Conservation (phyloP, 1,140 invertebrate genomes). For the Bombyx mandarina region DNA sequence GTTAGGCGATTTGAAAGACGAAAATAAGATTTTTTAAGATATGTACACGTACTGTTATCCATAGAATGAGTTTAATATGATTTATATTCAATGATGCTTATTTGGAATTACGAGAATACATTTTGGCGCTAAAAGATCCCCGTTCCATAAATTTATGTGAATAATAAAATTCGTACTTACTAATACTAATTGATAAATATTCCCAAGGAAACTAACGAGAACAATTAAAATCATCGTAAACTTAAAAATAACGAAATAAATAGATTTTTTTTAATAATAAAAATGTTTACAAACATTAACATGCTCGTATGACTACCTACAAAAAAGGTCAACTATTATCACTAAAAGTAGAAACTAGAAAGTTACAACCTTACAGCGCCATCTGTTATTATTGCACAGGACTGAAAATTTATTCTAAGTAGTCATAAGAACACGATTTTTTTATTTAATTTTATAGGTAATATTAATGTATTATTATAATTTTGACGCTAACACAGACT, state of each 20-base stretch:
- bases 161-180: slow-evolving; percentile 28
- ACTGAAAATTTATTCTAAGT: slow-evolving; percentile 1
- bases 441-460: slow-evolving; percentile 15
- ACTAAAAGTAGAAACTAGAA: neutral
- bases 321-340: slow-evolving; percentile 1
- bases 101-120: too few relatives aligned
- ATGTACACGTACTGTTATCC: too few relatives aligned
- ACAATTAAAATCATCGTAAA: slow-evolving; percentile 67
- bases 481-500: slow-evolving; percentile 44
- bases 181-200: slow-evolving; percentile 64
- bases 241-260: slow-evolving; percentile 69
- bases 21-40: too few relatives aligned
- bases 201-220: slow-evolving; percentile 67
- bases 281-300: slow-evolving; percentile 2
- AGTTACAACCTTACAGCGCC: neutral
- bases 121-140: too few relatives aligned
- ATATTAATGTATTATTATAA: slow-evolving; percentile 1
- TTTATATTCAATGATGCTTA: too few relatives aligned
- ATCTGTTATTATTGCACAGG: slow-evolving; percentile 4
- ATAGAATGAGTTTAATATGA: too few relatives aligned
- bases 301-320: slow-evolving; percentile 14
- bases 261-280: slow-evolving; percentile 22
- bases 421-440: slow-evolving; percentile 33
- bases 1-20: too few relatives aligned
- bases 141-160: too few relatives aligned